A percentile compares a stretch with the other conserved stretches of the same genome.
Evolutionary conservation across 2,113 vertebrate genomes (phyloP).

Genomic region (Phalacrocorax pelagicus): DNA sequence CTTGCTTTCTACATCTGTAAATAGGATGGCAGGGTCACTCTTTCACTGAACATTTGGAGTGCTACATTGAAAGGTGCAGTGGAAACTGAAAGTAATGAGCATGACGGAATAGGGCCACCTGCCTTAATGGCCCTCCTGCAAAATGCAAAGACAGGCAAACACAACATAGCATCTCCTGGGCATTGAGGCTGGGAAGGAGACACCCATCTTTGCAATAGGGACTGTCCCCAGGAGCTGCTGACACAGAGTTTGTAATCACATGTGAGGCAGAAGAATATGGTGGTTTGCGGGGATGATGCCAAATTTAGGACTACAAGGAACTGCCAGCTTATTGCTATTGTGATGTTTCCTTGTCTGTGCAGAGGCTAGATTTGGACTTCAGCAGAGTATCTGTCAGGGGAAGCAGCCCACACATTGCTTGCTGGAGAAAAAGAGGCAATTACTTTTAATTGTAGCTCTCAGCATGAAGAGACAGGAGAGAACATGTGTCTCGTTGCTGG

Average conservation of each 20-base stretch:
- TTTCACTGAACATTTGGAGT: not conserved
- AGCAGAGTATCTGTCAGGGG: not conserved
- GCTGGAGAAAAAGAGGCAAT: slow-evolving; percentile 15
- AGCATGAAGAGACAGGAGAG: not conserved
- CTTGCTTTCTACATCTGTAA: not conserved
- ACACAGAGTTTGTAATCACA: not conserved
- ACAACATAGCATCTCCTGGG: not conserved
- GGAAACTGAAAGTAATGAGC: not conserved
- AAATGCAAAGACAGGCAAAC: not conserved
- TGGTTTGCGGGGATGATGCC: not conserved
- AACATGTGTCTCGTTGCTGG: not conserved
- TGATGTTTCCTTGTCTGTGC: not conserved
- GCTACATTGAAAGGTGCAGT: not conserved
- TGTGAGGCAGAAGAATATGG: not conserved
- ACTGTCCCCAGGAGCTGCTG: not conserved
- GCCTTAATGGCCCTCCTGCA: not conserved
- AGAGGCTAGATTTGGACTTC: not conserved
- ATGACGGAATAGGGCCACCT: not conserved
- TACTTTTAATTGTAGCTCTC: slow-evolving; percentile 30
- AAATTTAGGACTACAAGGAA: not conserved
- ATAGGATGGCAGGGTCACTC: not conserved
- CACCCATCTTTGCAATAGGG: not conserved
- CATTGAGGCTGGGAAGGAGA: not conserved
- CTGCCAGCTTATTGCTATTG: not conserved
- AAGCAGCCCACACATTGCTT: slow-evolving; percentile 24